Percentiles rank a stretch among this genome's conserved stretches.
Evolutionary conservation across 1,140 invertebrate genomes (phyloP).

Genomic region (Aleiodes sp.): DNA sequence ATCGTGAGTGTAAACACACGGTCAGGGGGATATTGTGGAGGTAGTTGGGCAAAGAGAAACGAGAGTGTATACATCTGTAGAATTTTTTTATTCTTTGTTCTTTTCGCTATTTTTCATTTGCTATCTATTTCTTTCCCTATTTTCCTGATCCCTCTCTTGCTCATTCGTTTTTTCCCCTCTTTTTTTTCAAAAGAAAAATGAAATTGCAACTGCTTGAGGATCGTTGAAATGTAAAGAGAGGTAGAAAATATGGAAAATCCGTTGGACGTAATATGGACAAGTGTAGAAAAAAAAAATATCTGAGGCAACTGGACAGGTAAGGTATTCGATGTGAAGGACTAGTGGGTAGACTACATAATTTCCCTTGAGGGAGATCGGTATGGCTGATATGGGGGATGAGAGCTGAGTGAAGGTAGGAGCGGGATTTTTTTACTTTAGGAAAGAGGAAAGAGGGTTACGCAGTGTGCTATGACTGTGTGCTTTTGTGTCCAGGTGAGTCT

Average conservation of each 20-base stretch:
- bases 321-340: slow-evolving; percentile 50
- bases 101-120: background rate
- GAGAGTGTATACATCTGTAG: slow-evolving; percentile 15
- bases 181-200: slow-evolving; percentile 11
- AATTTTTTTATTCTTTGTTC: background rate
- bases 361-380: slow-evolving; percentile 66
- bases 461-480: slow-evolving; percentile 52
- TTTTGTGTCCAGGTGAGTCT: slow-evolving; percentile 53
- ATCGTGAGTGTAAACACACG: slow-evolving; percentile 60
- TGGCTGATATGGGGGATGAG: slow-evolving; percentile 40
- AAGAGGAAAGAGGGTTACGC: slow-evolving; percentile 38
- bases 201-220: slow-evolving; percentile 27
- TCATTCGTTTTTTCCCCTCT: background rate
- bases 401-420: slow-evolving; percentile 29
- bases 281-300: slow-evolving; percentile 7
- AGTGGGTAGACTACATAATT: slow-evolving; percentile 60
- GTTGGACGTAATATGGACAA: background rate
- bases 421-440: background rate
- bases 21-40: slow-evolving; percentile 41
- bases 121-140: slow-evolving; percentile 2
- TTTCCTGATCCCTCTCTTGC: background rate
- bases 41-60: background rate
- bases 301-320: slow-evolving; percentile 50
- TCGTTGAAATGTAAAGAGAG: slow-evolving; percentile 20
- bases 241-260: slow-evolving; percentile 14